Base-by-base conservation (phyloP, 2,113 vertebrate genomes). In the Petaurus breviceps region DNA sequence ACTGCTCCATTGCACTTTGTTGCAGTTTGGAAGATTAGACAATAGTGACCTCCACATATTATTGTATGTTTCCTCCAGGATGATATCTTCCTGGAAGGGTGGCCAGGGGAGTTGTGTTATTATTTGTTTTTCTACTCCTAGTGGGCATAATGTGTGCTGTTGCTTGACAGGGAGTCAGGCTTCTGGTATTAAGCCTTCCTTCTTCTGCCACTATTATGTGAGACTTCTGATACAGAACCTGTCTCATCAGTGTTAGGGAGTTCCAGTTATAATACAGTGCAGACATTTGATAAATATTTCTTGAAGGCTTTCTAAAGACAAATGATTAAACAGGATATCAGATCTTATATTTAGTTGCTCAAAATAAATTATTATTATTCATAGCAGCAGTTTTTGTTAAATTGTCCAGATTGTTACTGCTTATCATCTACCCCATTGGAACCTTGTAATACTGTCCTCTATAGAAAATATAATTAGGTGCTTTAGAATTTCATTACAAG, bases 331-430 rank as follows among this genome's bases (percentile, higher is more conserved):
- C 46, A 84, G 49, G 46, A 93, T 61, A 77, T 46, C 49, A 84
- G 90, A 10, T 91, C 97, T 96, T 93, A 53, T 37, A 92, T 96
- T 96, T 95, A 92, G 90, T 94, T 96, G 46, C 51, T 31, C 90
- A 94, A 96, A 94, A 84, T 28, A 91, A 47, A 94, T 55, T 93
- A 23, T 55, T 93, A 19, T 61, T 95, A 90, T 14, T 46, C 92
- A 94, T 50, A 92, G 37, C 28, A 91, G 31, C 25, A 92, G 2
- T 89, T 24, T 25, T 49, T 91, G 47, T 95, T 93, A 96, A 90
- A 94, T 97, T 93, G 91, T 84, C 19, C 43, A 93, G 51, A 84
- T 84, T 16, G 57, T 93, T 84, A 93, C 90, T 93, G 90, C 92
- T 92, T 93, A 95, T 25, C 54, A 51, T 47, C n/a, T 49, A 89